Evolutionary conservation across 2,797 vertebrate species (phyloP), one percentile per base, ranked within the genome.

Genomic region (Sebastes miniatus): DNA sequence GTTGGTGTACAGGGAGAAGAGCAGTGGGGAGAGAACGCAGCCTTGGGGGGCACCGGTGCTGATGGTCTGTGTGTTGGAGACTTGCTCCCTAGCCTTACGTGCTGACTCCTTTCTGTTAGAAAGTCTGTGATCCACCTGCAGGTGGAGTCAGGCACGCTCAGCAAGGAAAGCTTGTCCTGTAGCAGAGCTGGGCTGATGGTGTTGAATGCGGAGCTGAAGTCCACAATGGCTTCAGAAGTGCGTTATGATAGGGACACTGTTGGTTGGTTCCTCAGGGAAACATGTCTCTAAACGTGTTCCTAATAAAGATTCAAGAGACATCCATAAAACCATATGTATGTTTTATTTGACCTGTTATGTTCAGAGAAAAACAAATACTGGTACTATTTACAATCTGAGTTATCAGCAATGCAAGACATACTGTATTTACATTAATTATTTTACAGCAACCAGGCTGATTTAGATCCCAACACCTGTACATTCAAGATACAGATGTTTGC

Each of bases 371-470:
- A 68, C 24, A 67, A 52, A 74, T 20, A 80, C 12, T 52, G 20
- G 4, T 36, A 66, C 59, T 80, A 74, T 80, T 69, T 87, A 76
- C 50, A 83, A 22, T 69, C 8, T 36, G 18, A 50, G 36, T 54
- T 16, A 70, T 64, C 14, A 70, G n/a, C 8, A 64, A 63, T 64
- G 13, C 14, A 64, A 72, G 39, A 56, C 2, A 69, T 6, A 31
- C 9, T 50, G 8, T 81, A 90, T 86, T 63, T 86, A 88, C 67
- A 88, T 57, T 43, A 1, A 54, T 47, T 54, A 70, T 68, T 88
- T 77, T 64, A 57, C 57, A 81, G 43, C 29, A 65, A 31, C 5
- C 31, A 43, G 18, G 31, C 22, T 69, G 32, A 68, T 77, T 62
- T 65, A 69, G 1, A 56, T 65, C 4, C 20, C 14, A 67, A 3